Conservation (phyloP, 1,140 invertebrate species). For the Calliopsis andreniformis region DNA sequence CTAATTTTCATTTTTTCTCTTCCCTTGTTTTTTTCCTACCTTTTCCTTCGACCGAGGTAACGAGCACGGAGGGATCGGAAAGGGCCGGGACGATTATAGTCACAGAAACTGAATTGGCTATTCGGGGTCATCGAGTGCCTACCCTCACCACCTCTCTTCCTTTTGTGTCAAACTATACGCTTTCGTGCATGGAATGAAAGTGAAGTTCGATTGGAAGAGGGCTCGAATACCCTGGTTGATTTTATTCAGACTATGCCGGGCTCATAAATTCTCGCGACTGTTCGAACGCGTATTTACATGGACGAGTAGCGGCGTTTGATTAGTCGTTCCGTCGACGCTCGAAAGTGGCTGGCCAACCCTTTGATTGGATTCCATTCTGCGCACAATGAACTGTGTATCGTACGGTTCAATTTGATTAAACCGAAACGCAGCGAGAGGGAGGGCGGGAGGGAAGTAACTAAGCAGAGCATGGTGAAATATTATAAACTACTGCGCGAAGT, state of each 20-base stretch:
- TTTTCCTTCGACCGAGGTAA: too few relatives aligned
- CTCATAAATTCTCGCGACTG: conserved; percentile 27
- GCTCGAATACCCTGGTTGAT: too few relatives aligned
- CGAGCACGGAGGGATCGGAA: too few relatives aligned
- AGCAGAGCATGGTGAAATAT: conserved; percentile 2
- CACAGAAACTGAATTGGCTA: too few relatives aligned
- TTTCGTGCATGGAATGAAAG: too few relatives aligned
- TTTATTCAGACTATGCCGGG: neutral
- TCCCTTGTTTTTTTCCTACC: neutral
- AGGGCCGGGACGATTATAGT: too few relatives aligned
- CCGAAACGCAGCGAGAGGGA: neutral
- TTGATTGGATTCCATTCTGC: conserved; percentile 59
- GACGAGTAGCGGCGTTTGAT: conserved; percentile 46
- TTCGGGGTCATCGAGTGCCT: too few relatives aligned
- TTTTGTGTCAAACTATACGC: too few relatives aligned
- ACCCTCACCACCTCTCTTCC: too few relatives aligned
- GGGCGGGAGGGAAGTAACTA: neutral
- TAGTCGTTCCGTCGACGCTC: conserved; percentile 49
- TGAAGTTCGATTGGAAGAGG: too few relatives aligned
- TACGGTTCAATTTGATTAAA: conserved; percentile 35
- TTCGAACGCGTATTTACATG: conserved; percentile 47
- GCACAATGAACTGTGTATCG: conserved; percentile 54
- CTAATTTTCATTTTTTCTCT: neutral
- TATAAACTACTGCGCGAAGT: neutral
- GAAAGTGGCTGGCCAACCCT: conserved; percentile 52